Percentiles rank a stretch among this genome's conserved stretches.
Conservation (phyloP, 1,140 invertebrate genomes). For the Pectinophora gossypiella region DNA sequence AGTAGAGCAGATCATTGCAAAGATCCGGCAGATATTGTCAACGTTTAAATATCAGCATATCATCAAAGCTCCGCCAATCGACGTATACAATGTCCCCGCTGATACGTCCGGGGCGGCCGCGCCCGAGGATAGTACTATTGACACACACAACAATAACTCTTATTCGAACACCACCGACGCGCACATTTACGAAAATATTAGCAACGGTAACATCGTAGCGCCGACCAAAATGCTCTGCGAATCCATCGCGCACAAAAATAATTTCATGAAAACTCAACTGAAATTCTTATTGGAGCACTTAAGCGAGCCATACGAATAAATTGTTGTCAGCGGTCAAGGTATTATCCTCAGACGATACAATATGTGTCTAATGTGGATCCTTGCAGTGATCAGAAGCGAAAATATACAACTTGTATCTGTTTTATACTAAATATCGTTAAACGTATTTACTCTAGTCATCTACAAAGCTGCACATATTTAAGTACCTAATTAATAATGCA, state of each 20-base stretch:
- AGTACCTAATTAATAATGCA: slow-evolving; percentile 33
- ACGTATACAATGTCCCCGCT: slow-evolving; percentile 62
- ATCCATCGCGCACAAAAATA: slow-evolving; percentile 68
- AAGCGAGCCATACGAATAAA: slow-evolving; percentile 77
- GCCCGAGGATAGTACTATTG: slow-evolving; percentile 52
- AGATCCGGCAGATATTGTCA: slow-evolving; percentile 83
- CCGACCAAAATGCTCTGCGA: slow-evolving; percentile 65
- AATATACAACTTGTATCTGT: slow-evolving; percentile 49
- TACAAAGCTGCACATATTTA: slow-evolving; percentile 70
- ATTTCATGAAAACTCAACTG: slow-evolving; percentile 72
- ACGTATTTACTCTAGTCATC: slow-evolving; percentile 74
- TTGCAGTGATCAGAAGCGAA: slow-evolving; percentile 74
- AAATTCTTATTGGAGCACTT: slow-evolving; percentile 77
- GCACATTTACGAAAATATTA: slow-evolving; percentile 58
- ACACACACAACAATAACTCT: slow-evolving; percentile 46
- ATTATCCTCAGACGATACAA: slow-evolving; percentile 59
- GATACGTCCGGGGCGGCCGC: slow-evolving; percentile 39
- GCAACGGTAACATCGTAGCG: slow-evolving; percentile 59
- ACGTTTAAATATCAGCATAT: slow-evolving; percentile 83
- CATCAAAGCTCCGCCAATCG: slow-evolving; percentile 72
- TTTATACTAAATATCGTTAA: slow-evolving; percentile 64
- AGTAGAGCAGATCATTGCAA: slow-evolving; percentile 87
- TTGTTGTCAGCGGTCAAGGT: slow-evolving; percentile 46
- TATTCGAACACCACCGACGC: slow-evolving; percentile 23
- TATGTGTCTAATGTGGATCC: slow-evolving; percentile 70